These are phyloP conservation scores for Psophia crepitans DNA, from an alignment of 2,113 vertebrate genomes.

Conservation along the genomic window DNA sequence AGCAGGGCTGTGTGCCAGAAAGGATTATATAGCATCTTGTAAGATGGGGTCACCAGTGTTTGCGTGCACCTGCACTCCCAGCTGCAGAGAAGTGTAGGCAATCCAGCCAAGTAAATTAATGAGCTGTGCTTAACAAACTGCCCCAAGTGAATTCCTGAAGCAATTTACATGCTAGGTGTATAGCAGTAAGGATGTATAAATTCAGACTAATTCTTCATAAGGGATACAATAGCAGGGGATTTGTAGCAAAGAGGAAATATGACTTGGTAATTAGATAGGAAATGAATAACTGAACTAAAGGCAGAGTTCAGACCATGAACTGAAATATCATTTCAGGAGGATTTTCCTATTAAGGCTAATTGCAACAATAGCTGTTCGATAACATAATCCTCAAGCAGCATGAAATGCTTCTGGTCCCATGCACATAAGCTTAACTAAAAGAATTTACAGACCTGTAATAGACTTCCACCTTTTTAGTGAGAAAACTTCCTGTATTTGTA, in stretches of 20 bases:
- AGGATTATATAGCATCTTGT: not conserved
- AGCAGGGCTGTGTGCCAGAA: not conserved
- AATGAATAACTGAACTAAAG: conserved; percentile 6
- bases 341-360: not conserved
- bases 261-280: not conserved
- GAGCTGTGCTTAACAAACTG: not conserved
- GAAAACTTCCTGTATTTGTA: not conserved
- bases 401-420: not conserved
- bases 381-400: not conserved
- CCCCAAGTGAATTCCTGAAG: not conserved
- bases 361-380: not conserved
- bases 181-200: not conserved
- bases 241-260: not conserved
- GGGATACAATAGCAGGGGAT: not conserved
- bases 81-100: not conserved
- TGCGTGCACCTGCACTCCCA: not conserved
- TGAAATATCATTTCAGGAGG: not conserved
- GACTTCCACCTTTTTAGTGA: not conserved
- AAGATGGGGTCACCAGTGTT: not conserved
- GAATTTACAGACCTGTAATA: not conserved
- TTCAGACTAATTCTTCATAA: not conserved
- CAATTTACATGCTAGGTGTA: not conserved
- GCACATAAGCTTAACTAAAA: not conserved
- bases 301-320: not conserved
- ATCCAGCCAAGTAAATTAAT: not conserved